Conservation (phyloP, 2,888 invertebrate species). For the Polyommatus icarus region DNA sequence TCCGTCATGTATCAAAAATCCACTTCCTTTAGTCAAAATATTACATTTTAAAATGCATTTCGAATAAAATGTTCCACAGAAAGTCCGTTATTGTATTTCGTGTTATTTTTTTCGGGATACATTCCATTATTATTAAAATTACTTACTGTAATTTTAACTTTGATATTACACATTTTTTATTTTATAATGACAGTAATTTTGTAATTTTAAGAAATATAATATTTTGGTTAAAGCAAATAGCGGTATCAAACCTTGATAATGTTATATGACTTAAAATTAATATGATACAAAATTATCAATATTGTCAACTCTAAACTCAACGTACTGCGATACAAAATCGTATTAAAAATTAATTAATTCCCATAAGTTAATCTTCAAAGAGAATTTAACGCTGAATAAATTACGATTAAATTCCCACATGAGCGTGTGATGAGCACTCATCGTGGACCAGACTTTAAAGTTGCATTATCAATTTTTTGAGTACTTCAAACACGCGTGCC, state of each 20-base stretch:
- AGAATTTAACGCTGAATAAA: slow-evolving; percentile 3
- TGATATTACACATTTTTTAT: too few relatives aligned
- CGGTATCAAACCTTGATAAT: too few relatives aligned
- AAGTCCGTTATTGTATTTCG: neutral
- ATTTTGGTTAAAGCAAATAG: too few relatives aligned
- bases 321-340: neutral
- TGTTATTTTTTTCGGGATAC: too few relatives aligned
- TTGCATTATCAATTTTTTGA: slow-evolving; percentile 73
- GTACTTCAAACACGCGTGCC: slow-evolving; percentile 78
- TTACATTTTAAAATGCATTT: slow-evolving; percentile 27
- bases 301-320: neutral
- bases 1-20: slow-evolving; percentile 48
- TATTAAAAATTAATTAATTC: neutral
- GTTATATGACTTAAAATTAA: too few relatives aligned
- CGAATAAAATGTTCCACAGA: neutral
- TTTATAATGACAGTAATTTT: too few relatives aligned
- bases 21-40: slow-evolving; percentile 41
- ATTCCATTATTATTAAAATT: too few relatives aligned
- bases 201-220: too few relatives aligned
- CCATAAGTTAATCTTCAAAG: slow-evolving; percentile 7
- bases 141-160: too few relatives aligned
- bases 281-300: neutral
- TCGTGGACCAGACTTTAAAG: slow-evolving; percentile 58
- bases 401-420: slow-evolving; percentile 62
- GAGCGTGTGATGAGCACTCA: slow-evolving; percentile 45